A percentile compares a stretch with the other conserved stretches of the same genome.
Evolutionary conservation across 2,113 vertebrate species (phyloP).

Genomic region (Indicator indicator): DNA sequence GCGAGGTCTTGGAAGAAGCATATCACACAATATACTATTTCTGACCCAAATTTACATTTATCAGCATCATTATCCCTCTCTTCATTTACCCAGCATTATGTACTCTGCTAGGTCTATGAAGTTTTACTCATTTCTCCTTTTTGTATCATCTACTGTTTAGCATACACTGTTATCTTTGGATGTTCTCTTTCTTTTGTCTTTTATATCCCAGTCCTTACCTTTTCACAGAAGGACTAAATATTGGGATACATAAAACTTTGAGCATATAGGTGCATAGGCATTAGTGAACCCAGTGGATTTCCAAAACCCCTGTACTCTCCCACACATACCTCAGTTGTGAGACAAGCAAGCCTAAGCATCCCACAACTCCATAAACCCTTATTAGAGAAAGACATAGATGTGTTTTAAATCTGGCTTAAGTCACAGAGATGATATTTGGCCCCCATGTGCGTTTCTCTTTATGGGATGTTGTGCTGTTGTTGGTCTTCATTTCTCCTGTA

Average conservation of each 20-base stretch:
- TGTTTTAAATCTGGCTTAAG: not conserved
- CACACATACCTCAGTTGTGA: not conserved
- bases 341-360: not conserved
- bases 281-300: not conserved
- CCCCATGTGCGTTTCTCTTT: not conserved
- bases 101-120: not conserved
- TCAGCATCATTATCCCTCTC: not conserved
- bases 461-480: not conserved
- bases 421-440: not conserved
- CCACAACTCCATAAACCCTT: rapidly evolving
- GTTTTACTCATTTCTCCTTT: not conserved
- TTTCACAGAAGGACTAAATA: not conserved
- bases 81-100: not conserved
- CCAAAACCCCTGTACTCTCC: not conserved
- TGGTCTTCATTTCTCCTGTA: not conserved
- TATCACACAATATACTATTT: not conserved
- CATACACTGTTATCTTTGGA: not conserved
- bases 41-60: not conserved
- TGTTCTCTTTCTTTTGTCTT: not conserved
- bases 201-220: not conserved
- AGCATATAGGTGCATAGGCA: not conserved
- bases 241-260: not conserved
- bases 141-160: not conserved
- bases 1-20: not conserved
- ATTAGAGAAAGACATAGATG: not conserved